phyloP scores from a whole-genome alignment of 2,888 invertebrate species.

The Drosophila affinis region DNA sequence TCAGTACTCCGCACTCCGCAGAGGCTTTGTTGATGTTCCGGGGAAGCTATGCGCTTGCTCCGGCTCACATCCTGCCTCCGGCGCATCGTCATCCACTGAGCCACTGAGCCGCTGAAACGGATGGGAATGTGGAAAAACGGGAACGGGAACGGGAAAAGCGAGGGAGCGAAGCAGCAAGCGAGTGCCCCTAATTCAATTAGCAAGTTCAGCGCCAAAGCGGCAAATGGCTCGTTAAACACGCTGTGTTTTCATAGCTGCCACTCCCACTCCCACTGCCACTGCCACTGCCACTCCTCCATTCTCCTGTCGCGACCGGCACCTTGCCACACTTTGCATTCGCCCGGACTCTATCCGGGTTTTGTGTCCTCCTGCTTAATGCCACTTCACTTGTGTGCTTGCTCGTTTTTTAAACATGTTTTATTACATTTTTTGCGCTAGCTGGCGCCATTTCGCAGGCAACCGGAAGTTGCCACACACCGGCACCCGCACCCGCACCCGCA shows the following conservation, averaged over 20 bases:
- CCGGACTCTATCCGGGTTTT: slow-evolving; percentile 16
- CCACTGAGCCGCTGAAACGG: slow-evolving; percentile 20
- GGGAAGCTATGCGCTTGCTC: slow-evolving; percentile 12
- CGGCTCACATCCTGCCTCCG: slow-evolving; percentile 44
- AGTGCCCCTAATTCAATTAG: slow-evolving; percentile 77
- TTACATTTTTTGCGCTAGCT: slow-evolving; percentile 60
- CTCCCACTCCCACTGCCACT: neutral
- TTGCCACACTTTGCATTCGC: slow-evolving; percentile 25
- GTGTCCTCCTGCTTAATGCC: slow-evolving; percentile 51
- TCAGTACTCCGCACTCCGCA: neutral
- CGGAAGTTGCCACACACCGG: slow-evolving; percentile 52
- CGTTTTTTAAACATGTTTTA: slow-evolving; percentile 72
- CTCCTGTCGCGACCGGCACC: neutral
- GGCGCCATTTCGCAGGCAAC: slow-evolving; percentile 73
- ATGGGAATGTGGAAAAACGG: slow-evolving; percentile 1
- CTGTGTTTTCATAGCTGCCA: slow-evolving; percentile 49
- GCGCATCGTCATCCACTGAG: slow-evolving; percentile 25
- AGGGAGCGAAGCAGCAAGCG: neutral
- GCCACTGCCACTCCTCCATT: neutral
- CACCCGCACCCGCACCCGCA: no score
- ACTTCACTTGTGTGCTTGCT: slow-evolving; percentile 59
- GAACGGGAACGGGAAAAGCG: slow-evolving; percentile 30
- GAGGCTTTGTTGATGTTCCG: slow-evolving; percentile 37
- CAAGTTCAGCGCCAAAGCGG: slow-evolving; percentile 80
- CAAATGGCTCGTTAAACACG: slow-evolving; percentile 79